Evolutionary conservation across 2,888 invertebrate genomes (phyloP).

Genomic region (Eretmocerus hayati): DNA sequence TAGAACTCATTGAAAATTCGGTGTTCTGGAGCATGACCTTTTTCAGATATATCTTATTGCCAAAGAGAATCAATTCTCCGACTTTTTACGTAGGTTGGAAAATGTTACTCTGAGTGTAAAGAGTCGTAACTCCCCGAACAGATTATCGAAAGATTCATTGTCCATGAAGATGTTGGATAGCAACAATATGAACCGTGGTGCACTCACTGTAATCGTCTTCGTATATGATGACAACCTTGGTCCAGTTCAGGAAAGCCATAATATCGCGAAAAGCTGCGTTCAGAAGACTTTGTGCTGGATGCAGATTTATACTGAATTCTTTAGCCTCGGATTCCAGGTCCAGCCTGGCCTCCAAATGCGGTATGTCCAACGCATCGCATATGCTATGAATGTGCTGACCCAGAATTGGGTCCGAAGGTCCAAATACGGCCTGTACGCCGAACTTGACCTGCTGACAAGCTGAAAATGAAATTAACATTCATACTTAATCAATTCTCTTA

Average conservation of each 20-base stretch:
- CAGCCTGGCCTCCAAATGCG: conserved; percentile 66
- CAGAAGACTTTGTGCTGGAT: conserved; percentile 66
- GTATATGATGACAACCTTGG: conserved; percentile 70
- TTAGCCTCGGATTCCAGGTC: conserved; percentile 55
- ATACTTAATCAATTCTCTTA: neutral
- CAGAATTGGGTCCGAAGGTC: conserved; percentile 67
- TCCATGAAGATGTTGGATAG: neutral
- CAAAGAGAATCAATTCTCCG: too few species aligned
- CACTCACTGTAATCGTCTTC: conserved; percentile 66
- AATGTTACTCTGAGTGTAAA: too few species aligned
- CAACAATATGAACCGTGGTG: neutral
- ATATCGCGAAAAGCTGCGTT: conserved; percentile 70
- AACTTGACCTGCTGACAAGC: conserved; percentile 64
- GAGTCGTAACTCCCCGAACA: too few species aligned
- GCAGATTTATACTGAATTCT: conserved; percentile 71
- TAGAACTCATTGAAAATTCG: too few species aligned
- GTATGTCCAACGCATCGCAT: conserved; percentile 73
- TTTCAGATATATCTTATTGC: too few species aligned
- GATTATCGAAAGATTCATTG: neutral
- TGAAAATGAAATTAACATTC: conserved; percentile 35
- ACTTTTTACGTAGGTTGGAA: too few species aligned
- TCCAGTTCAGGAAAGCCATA: conserved; percentile 73
- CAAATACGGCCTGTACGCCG: conserved; percentile 70
- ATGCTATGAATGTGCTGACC: conserved; percentile 73
- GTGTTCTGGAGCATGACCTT: too few species aligned